These are phyloP conservation scores for Macaca nemestrina DNA, from an alignment of 2,113 vertebrate genomes.

Conservation along the genomic window DNA sequence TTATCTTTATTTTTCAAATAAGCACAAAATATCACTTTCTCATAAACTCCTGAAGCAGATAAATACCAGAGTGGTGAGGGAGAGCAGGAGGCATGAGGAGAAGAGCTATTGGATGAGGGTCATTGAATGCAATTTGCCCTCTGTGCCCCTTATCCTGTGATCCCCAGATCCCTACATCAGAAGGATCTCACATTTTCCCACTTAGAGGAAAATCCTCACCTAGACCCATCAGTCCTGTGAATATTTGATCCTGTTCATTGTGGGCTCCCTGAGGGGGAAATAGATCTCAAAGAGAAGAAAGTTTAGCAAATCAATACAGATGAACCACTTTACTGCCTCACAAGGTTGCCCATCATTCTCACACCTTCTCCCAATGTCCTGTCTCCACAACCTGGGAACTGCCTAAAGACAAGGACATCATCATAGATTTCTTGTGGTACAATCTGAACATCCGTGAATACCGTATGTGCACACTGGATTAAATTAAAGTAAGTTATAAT, in stretches of 20 bases:
- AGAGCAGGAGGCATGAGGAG: background rate
- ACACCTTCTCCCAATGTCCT: background rate
- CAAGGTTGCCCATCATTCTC: background rate
- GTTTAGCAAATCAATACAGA: background rate
- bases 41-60: background rate
- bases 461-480: background rate
- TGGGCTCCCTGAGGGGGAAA: background rate
- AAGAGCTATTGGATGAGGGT: background rate
- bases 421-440: background rate
- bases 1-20: background rate
- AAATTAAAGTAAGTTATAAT: background rate
- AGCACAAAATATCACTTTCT: background rate
- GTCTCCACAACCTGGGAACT: background rate
- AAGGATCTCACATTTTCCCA: background rate
- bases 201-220: background rate
- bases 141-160: background rate
- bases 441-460: background rate
- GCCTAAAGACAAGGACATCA: background rate
- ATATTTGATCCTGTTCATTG: background rate
- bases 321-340: background rate
- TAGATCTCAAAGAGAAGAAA: background rate
- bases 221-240: background rate
- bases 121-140: too few relatives aligned
- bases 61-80: background rate
- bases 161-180: background rate